Evolutionary conservation across 2,113 vertebrate genomes (phyloP), one percentile per base, ranked within the genome.

Genomic region (Maccullochella peelii): DNA sequence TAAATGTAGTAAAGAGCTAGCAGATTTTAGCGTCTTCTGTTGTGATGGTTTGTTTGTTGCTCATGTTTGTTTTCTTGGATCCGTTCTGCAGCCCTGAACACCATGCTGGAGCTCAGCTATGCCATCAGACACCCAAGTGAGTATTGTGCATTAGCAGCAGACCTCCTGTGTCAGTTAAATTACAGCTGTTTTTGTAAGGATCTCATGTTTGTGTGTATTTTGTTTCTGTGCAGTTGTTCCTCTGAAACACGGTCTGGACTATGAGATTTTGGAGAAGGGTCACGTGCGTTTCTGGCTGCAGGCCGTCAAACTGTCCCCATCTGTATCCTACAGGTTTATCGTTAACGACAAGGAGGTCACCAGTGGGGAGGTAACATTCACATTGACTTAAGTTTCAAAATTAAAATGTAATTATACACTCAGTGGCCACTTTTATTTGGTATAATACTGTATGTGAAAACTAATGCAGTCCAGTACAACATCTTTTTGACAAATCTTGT

Each of bases 241-340:
- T 73, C 94, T 99, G 92, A 99, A 99, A 85, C 97, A 97, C 11
- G 96, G 97, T 73, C 94, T 99, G 84, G 95, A 96, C 88, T 99
- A 99, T 42, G 97, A 99, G 86, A 81, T 99, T 59, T 92, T 99
- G 25, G 97, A 98, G 67, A 97, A 96, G 91, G 98, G 98, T 49
- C 96, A 97, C 84, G 98, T 99, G 38, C 98, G 97, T 69, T 99
- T 99, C 95, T 99, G 97, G 98, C 83, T 97, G 77, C 98, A 99
- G 91, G 96, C 97, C 44, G 94, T 96, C 91, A 97, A 95, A 36
- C 84, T 99, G 66, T 97, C 98, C 1, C 83, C 97, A 0, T 88
- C 95, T 2, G 95, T 96, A 70, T 96, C 91, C 68, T 99, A 96
- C 93, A 95, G 97, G 73, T 98, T 99, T 25, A 92, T 99, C 65